A percentile compares a stretch with the other conserved stretches of the same genome.
Conservation (phyloP, 2,113 vertebrate genomes). For the Solenodon paradoxus region DNA sequence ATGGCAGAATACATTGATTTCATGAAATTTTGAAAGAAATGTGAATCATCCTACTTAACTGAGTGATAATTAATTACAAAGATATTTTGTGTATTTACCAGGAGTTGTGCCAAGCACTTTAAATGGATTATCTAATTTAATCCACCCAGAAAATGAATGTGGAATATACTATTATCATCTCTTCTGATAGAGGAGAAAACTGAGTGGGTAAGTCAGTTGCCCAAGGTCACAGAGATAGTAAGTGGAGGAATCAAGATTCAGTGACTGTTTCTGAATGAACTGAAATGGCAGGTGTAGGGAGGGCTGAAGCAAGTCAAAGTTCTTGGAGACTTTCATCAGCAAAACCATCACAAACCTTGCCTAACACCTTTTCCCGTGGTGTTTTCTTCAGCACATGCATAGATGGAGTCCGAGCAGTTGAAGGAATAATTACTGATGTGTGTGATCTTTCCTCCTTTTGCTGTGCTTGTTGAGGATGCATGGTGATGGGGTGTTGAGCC, state of each 20-base stretch:
- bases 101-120: background rate
- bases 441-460: background rate
- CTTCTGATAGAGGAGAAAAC: background rate
- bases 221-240: background rate
- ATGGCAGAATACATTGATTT: background rate
- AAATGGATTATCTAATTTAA: background rate
- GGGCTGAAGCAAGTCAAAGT: background rate
- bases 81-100: background rate
- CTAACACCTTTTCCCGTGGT: background rate
- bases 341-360: background rate
- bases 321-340: background rate
- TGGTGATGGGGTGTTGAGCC: too few species aligned
- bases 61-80: background rate
- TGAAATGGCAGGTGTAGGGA: background rate
- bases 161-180: background rate
- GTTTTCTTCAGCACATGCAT: too few species aligned
- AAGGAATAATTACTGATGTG: rapidly evolving
- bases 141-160: background rate
- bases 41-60: background rate
- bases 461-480: background rate
- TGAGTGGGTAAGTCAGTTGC: background rate
- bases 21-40: background rate
- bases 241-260: background rate
- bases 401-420: background rate
- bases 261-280: background rate